Percentiles rank a stretch among this genome's conserved stretches.
These are phyloP conservation scores for Hermodice carunculata DNA, from an alignment of 2,888 invertebrate species.

Conservation along the genomic window DNA sequence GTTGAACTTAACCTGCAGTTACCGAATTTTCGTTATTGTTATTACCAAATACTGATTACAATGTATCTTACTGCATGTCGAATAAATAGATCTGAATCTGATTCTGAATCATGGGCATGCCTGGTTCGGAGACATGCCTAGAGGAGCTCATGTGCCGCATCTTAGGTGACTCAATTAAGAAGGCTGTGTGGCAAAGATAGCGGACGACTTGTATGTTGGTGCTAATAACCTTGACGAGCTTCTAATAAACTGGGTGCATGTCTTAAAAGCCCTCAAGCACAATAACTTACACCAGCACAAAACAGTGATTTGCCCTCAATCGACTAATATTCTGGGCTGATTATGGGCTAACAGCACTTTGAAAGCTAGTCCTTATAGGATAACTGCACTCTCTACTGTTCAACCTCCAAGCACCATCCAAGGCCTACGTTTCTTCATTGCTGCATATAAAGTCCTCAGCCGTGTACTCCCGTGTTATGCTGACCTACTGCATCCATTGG, in stretches of 20 bases:
- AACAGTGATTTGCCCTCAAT: slow-evolving; percentile 29
- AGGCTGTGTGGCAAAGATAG: slow-evolving; percentile 39
- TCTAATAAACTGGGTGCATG: too few species aligned
- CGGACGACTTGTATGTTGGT: slow-evolving; percentile 45
- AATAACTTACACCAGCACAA: slow-evolving; percentile 29
- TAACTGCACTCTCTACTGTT: slow-evolving; percentile 29
- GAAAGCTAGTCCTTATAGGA: slow-evolving; percentile 34
- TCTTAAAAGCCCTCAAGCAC: slow-evolving; percentile 25
- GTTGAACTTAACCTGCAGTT: too few species aligned
- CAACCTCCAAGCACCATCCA: slow-evolving; percentile 30
- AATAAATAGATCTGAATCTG: too few species aligned
- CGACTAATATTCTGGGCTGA: slow-evolving; percentile 37
- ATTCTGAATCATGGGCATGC: slow-evolving; percentile 23
- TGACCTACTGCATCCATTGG: slow-evolving; percentile 20
- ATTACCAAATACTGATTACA: too few species aligned
- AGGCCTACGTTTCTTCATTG: slow-evolving; percentile 38
- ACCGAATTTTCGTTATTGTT: too few species aligned
- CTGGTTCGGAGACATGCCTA: too few species aligned
- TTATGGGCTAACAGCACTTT: slow-evolving; percentile 36
- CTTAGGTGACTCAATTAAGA: slow-evolving; percentile 33
- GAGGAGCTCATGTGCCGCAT: slow-evolving; percentile 18
- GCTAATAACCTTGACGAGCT: too few species aligned
- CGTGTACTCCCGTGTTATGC: slow-evolving; percentile 32
- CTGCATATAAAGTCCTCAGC: slow-evolving; percentile 38
- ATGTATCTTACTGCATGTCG: too few species aligned